Base-by-base conservation (phyloP, 1,140 invertebrate genomes). In the Macrostomum lignano region DNA sequence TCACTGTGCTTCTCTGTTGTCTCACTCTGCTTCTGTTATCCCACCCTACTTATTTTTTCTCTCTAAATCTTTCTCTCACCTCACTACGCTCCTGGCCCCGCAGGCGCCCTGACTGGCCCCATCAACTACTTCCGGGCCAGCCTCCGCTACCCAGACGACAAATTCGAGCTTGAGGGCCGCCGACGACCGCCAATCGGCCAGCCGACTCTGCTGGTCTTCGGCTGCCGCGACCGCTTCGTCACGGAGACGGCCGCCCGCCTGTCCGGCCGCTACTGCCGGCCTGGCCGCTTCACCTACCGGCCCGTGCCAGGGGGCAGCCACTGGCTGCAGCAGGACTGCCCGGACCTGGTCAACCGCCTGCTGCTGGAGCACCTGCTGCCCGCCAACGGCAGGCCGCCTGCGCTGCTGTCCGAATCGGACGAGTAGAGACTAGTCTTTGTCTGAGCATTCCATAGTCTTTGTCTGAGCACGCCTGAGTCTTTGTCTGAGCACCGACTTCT, bases 251-350 rank as follows among this genome's bases (percentile, higher is more conserved):
- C 64, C 40, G 65, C 73, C 2, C 61, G 71, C 1, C 63, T 66
- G 39, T 70, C 68, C 30, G 58, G 67, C 1, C 65, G 70, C 34
- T 68, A 61, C 41, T 58, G 67, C 29, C 2, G 6, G 10, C 60
- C 65, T n/a, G 61, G 67, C 25, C 66, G 67, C 36, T n/a, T n/a
- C n/a, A 71, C 69, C 25, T 58, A 65, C 2, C 65, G 71, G 34
- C 69, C 63, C n/a, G n/a, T n/a, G n/a, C n/a, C n/a, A 17, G 63
- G 51, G 20, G 44, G 45, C 9, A 66, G 65, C 10, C 73, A 77
- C 49, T 76, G 70, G 60, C 67, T 73, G 0, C 71, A 73, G 42
- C 69, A 74, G 53, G 71, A 77, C 45, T 59, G 60, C 26, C 67
- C 71, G 1, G 55, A 65, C n/a, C 43, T 53, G 21, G 67, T 74